Evolutionary conservation across 2,797 vertebrate genomes (phyloP), one percentile per base, ranked within the genome.

Genomic region (Sitta carolinensis): DNA sequence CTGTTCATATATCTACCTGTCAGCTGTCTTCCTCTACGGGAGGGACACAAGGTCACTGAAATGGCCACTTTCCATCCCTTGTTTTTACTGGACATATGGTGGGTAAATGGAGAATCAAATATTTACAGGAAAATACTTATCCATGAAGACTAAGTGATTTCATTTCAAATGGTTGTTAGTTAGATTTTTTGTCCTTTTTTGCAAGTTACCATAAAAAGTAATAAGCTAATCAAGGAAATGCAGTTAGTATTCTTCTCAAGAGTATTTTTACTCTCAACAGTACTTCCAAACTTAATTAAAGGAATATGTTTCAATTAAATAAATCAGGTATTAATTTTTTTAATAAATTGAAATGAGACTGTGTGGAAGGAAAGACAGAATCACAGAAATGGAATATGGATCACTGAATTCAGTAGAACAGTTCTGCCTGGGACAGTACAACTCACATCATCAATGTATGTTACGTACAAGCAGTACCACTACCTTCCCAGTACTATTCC

Each of bases 1-100:
- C 98, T 98, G 97, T 97, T 98, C 98, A 99, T 99, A 99, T 99
- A 99, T 99, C 99, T 99, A 98, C 98, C 98, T 99, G 99, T 99
- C 99, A 99, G 98, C 96, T 40, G 97, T 98, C 98, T 99, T 99
- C 99, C 99, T 99, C 98, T 97, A 96, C 87, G 97, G 97, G 98
- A 98, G 97, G 98, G 97, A 98, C 98, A 98, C 97, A 98, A 98
- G 98, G 99, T 99, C 98, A 99, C 96, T 95, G 97, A 97, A 98
- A 98, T 98, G 98, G 98, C 98, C 98, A 98, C 98, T 98, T 98
- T 99, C 98, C 98, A 98, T 98, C 97, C 96, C 95, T 78, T 94
- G 95, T 36, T 92, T 96, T 29, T 69, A 32, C 84, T 95, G 96
- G 96, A 77, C 89, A 95, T 97, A 97, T 57, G 74, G 96, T 97